Conservation (phyloP, 2,888 invertebrate genomes). For the Philereme vetulata region DNA sequence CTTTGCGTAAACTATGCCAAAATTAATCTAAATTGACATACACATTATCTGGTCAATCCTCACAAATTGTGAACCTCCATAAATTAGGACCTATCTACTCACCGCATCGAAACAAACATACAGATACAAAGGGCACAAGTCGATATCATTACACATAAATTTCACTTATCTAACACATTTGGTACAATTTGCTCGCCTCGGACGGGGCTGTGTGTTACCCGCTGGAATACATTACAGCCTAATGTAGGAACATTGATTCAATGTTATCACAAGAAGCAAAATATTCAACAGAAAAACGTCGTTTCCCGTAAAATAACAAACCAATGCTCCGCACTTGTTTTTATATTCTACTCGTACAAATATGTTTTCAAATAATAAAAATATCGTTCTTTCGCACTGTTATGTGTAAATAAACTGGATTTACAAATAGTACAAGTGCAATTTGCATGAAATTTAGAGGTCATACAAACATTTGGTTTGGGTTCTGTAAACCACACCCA, state of each 20-base stretch:
- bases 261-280: not conserved
- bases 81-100: conserved; percentile 61
- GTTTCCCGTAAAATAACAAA: no score
- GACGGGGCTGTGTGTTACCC: conserved; percentile 32
- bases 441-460: no score
- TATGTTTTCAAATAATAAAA: no score
- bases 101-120: conserved; percentile 69
- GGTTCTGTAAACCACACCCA: no score
- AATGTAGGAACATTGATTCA: conserved; percentile 21
- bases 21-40: conserved; percentile 41
- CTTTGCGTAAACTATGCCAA: conserved; percentile 28
- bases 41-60: conserved; percentile 59
- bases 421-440: no score
- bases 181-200: conserved; percentile 64
- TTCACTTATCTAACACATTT: conserved; percentile 72
- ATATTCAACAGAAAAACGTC: not conserved
- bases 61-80: conserved; percentile 65
- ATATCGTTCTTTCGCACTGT: no score
- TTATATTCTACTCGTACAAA: no score
- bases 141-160: conserved; percentile 77
- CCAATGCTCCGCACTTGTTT: no score
- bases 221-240: conserved; percentile 33
- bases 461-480: no score
- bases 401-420: no score
- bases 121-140: conserved; percentile 70